Percentiles rank a stretch among this genome's conserved stretches.
These are phyloP conservation scores for Ypsolopha scabrella DNA, from an alignment of 2,888 invertebrate species.

Conservation along the genomic window DNA sequence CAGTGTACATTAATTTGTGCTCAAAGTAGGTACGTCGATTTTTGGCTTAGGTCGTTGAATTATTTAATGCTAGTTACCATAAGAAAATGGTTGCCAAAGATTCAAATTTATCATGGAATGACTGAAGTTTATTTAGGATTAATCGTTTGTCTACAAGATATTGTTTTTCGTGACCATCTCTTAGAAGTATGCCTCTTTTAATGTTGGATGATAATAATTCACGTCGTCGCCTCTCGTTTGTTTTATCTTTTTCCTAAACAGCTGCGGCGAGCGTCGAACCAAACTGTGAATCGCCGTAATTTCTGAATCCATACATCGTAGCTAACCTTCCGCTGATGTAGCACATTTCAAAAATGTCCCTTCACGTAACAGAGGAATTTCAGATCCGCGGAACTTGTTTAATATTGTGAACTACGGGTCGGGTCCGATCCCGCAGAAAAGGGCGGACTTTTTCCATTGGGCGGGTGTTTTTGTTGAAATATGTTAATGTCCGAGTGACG, in stretches of 20 bases:
- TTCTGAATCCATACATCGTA: conserved; percentile 6
- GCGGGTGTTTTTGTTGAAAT: conserved; percentile 57
- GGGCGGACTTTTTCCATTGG: conserved; percentile 35
- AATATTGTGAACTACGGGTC: conserved; percentile 45
- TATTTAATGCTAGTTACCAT: no score
- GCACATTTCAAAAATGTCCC: background rate
- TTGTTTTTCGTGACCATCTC: no score
- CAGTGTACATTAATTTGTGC: no score
- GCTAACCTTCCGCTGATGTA: background rate
- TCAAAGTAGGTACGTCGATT: no score
- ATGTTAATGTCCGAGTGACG: conserved; percentile 57
- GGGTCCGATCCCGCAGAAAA: conserved; percentile 41
- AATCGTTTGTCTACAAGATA: no score
- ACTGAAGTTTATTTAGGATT: no score
- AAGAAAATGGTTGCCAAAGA: no score
- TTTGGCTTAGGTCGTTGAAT: no score
- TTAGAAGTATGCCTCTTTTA: conserved; percentile 22
- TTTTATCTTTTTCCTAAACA: background rate
- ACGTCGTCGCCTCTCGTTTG: conserved; percentile 13
- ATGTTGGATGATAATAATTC: conserved; percentile 31
- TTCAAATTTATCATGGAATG: no score
- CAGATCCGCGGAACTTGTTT: conserved; percentile 31
- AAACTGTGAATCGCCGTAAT: background rate
- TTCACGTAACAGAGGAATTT: conserved; percentile 11
- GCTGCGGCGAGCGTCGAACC: background rate